Evolutionary conservation across 1,140 invertebrate genomes (phyloP).

Genomic region (Mylabris phalerata): DNA sequence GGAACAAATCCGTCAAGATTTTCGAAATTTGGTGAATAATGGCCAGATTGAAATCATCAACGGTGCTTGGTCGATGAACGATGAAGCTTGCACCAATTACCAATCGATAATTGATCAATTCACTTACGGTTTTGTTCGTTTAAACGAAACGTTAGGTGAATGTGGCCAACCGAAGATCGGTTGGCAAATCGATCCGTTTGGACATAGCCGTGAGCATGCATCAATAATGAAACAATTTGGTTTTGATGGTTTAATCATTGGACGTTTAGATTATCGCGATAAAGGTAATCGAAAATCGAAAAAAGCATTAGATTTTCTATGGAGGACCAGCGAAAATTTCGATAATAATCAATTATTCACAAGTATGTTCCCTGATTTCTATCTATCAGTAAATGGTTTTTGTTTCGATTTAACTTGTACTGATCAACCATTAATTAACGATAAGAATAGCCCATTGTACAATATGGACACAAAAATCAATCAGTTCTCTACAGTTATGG

Average conservation of each 20-base stretch:
- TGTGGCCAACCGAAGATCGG: slow-evolving; percentile 57
- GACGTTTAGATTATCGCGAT: slow-evolving; percentile 68
- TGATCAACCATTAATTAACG: slow-evolving; percentile 77
- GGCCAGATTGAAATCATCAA: slow-evolving; percentile 69
- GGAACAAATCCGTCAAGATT: slow-evolving; percentile 43
- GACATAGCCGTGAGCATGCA: slow-evolving; percentile 61
- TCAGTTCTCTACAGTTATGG: slow-evolving; percentile 20
- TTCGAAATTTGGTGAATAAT: slow-evolving; percentile 43
- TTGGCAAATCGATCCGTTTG: slow-evolving; percentile 73
- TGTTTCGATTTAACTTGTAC: slow-evolving; percentile 81
- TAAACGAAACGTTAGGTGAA: slow-evolving; percentile 53
- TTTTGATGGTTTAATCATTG: slow-evolving; percentile 69
- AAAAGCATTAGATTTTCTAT: slow-evolving; percentile 69
- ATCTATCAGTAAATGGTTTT: slow-evolving; percentile 76
- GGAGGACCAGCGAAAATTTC: slow-evolving; percentile 43
- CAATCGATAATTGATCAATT: slow-evolving; percentile 79
- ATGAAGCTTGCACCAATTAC: slow-evolving; percentile 75
- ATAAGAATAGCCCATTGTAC: slow-evolving; percentile 61
- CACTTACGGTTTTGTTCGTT: slow-evolving; percentile 48
- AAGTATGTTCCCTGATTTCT: slow-evolving; percentile 64
- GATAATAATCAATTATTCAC: slow-evolving; percentile 50
- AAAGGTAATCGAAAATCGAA: slow-evolving; percentile 52
- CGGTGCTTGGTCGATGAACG: slow-evolving; percentile 71
- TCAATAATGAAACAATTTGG: slow-evolving; percentile 60
- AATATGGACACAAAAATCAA: slow-evolving; percentile 61